phyloP scores from a whole-genome alignment of 2,888 invertebrate genomes.

The Synergus gifuensis region DNA sequence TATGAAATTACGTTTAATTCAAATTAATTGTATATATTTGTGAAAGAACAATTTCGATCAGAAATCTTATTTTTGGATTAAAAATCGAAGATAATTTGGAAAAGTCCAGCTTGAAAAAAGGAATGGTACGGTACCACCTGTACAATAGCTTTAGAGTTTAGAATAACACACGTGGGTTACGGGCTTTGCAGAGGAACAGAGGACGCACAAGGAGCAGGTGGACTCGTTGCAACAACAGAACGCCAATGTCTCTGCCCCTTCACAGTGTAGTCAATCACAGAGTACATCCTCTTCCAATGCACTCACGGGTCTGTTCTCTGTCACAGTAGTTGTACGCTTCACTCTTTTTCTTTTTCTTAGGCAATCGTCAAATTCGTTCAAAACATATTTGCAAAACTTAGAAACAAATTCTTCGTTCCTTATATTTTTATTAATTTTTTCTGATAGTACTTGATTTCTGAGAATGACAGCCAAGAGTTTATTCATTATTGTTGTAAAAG shows the following conservation, averaged over 20 bases:
- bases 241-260: conserved; percentile 72
- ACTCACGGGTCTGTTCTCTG: conserved; percentile 76
- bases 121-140: not conserved
- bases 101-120: not conserved
- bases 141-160: conserved; percentile 35
- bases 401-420: not conserved
- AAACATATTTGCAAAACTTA: not conserved
- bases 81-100: not conserved
- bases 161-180: conserved; percentile 71
- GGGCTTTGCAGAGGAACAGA: conserved; percentile 77
- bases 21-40: not conserved
- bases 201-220: conserved; percentile 74
- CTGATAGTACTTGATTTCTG: not conserved
- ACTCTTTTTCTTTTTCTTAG: conserved; percentile 56
- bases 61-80: not conserved
- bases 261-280: conserved; percentile 76
- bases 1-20: not conserved
- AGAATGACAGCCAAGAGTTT: no score
- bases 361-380: conserved; percentile 44
- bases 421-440: not conserved
- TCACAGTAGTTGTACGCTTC: conserved; percentile 72
- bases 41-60: not conserved
- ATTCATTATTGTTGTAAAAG: no score
- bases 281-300: conserved; percentile 75
- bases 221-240: conserved; percentile 73